Evolutionary conservation across 92 coral and sea anemone species (phyloP).

Genomic region (Nematostella vectensis): DNA sequence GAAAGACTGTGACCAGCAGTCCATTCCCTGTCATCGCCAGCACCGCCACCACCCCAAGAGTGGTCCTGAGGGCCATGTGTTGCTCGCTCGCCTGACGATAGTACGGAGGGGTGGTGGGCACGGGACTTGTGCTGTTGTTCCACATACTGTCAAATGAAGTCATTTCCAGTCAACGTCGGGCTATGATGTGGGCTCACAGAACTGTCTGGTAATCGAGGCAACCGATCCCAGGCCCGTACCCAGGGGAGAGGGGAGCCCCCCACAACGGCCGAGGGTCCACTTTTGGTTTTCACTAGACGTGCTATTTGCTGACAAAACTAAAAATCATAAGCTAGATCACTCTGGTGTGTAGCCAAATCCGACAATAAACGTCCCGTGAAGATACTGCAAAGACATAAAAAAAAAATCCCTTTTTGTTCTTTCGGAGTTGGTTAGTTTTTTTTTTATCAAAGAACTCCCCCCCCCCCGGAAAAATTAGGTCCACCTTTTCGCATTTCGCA

Average conservation of each 20-base stretch:
- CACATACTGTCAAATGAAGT: not conserved
- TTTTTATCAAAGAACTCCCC: no score
- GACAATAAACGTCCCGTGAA: no score
- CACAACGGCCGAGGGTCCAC: no score
- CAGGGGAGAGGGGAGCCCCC: not conserved
- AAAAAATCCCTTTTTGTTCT: no score
- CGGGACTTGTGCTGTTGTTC: not conserved
- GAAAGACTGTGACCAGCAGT: conserved; percentile 23
- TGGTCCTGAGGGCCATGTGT: conserved; percentile 36
- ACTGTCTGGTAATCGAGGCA: not conserved
- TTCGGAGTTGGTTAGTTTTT: no score
- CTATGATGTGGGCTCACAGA: conserved; percentile 1
- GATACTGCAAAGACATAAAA: no score
- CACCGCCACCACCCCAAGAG: conserved; percentile 43
- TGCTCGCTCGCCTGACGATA: conserved; percentile 31
- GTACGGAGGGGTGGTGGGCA: not conserved
- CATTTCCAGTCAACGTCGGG: not conserved
- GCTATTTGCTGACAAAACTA: no score
- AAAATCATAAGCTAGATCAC: no score
- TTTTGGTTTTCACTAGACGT: no score
- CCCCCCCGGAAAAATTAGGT: no score
- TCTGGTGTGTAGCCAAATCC: no score
- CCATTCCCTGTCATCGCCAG: conserved; percentile 40
- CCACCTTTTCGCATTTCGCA: no score
- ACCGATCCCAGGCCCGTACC: not conserved